Conservation (phyloP, 2,797 vertebrate species). For the Ctenopoma multispine region DNA sequence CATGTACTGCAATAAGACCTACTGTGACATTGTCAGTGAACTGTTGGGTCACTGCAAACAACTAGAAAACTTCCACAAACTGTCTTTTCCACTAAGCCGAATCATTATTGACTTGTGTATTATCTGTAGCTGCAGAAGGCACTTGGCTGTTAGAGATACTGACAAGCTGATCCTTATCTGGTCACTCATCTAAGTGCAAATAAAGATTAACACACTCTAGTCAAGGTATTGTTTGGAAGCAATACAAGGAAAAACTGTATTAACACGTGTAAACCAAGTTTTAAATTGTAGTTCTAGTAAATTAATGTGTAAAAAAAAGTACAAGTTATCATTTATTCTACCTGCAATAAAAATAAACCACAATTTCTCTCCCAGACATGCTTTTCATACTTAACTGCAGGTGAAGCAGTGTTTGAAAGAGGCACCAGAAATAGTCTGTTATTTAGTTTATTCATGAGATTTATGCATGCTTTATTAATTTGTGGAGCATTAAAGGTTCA, state of each 20-base stretch:
- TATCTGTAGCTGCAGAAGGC: conserved; percentile 27
- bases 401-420: neutral
- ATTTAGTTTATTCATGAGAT: conserved; percentile 45
- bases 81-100: conserved; percentile 10
- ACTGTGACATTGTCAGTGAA: conserved; percentile 10
- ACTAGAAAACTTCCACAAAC: conserved; percentile 5
- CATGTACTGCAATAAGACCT: neutral
- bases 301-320: neutral
- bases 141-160: conserved; percentile 10
- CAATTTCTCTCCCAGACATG: neutral
- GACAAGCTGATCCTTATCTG: conserved; percentile 20
- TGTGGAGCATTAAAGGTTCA: conserved; percentile 12
- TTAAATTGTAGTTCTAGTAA: too few relatives aligned
- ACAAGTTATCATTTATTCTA: neutral
- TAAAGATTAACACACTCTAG: neutral
- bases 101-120: conserved; percentile 29
- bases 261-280: neutral
- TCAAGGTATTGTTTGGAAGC: neutral
- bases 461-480: conserved; percentile 51
- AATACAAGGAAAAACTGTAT: neutral
- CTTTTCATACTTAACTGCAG: conserved; percentile 1
- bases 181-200: conserved; percentile 1
- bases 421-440: conserved; percentile 2
- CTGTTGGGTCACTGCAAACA: conserved; percentile 12
- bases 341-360: neutral